A percentile compares a stretch with the other conserved stretches of the same genome.
These are phyloP conservation scores for Dasysyrphus albostriatus DNA, from an alignment of 2,888 invertebrate genomes.

Conservation along the genomic window DNA sequence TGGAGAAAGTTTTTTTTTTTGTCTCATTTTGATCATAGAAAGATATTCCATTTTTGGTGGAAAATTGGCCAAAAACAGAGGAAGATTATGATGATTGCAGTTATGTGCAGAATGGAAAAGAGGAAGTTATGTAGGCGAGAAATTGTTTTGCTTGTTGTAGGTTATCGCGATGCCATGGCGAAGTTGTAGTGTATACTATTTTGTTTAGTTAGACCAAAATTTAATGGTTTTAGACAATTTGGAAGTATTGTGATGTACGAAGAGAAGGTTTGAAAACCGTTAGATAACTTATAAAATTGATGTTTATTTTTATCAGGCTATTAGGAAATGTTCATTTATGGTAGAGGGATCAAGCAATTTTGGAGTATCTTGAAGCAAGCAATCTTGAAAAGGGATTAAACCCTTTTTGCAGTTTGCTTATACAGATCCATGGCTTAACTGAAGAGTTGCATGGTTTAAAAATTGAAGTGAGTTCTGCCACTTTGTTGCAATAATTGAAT, in stretches of 20 bases:
- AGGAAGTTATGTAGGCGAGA: constrained; percentile 66
- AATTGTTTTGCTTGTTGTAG: constrained; percentile 15
- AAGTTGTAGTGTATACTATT: background rate
- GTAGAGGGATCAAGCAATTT: background rate
- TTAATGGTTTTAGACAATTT: background rate
- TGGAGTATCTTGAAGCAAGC: too few relatives aligned
- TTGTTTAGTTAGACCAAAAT: constrained; percentile 8
- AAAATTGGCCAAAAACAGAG: constrained; percentile 55
- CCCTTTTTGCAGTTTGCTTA: background rate
- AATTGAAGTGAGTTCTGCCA: too few relatives aligned
- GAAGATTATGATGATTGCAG: constrained; percentile 57
- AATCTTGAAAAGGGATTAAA: background rate
- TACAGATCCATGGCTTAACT: too few relatives aligned
- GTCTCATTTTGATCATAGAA: constrained; percentile 20
- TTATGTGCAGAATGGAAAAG: constrained; percentile 42
- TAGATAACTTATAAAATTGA: background rate
- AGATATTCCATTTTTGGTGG: constrained; percentile 67
- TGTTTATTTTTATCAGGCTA: constrained; percentile 3
- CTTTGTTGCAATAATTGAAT: too few relatives aligned
- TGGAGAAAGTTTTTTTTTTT: constrained; percentile 58
- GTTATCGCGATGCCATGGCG: background rate
- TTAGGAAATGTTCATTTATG: background rate
- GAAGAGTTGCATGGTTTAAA: too few relatives aligned
- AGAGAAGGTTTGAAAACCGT: constrained; percentile 15
- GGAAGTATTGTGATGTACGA: background rate